Evolutionary conservation across 2,888 invertebrate genomes (phyloP).

Genomic region (Andrena camellia): DNA sequence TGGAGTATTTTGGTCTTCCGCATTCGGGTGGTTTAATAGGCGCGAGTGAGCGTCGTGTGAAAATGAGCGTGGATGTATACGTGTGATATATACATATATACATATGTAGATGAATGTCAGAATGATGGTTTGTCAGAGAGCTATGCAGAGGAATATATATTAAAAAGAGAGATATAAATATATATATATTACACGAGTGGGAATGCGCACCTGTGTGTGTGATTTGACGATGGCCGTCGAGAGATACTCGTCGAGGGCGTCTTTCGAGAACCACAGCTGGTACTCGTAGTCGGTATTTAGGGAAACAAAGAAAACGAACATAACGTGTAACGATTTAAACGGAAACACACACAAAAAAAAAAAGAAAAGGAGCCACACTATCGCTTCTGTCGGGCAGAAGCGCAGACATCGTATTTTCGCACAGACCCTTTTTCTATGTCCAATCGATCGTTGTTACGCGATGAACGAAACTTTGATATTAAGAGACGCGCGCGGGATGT

Average conservation of each 20-base stretch:
- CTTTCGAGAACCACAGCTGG: slow-evolving; percentile 33
- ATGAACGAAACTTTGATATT: slow-evolving; percentile 43
- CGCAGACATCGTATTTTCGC: slow-evolving; percentile 27
- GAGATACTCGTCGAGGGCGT: slow-evolving; percentile 7
- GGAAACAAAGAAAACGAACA: not conserved
- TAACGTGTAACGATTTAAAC: not conserved
- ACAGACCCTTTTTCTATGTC: slow-evolving; percentile 40
- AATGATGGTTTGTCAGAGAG: slow-evolving; percentile 53
- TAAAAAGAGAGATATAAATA: slow-evolving; percentile 41
- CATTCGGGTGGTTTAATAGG: slow-evolving; percentile 59
- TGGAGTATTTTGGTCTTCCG: slow-evolving; percentile 81
- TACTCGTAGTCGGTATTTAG: slow-evolving; percentile 31
- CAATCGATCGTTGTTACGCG: slow-evolving; percentile 29
- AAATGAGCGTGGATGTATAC: slow-evolving; percentile 45
- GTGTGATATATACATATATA: slow-evolving; percentile 28
- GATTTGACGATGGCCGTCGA: slow-evolving; percentile 32
- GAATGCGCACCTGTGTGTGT: slow-evolving; percentile 54
- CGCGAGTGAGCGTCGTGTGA: slow-evolving; percentile 39
- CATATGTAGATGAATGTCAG: slow-evolving; percentile 20
- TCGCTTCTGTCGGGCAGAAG: not conserved
- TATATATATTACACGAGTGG: slow-evolving; percentile 58
- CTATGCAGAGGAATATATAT: slow-evolving; percentile 66
- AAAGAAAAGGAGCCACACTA: not conserved
- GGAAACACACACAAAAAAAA: not conserved
- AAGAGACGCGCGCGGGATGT: slow-evolving; percentile 5